Conservation (phyloP, 2,888 invertebrate genomes). For the Drosophila meridionalis region DNA sequence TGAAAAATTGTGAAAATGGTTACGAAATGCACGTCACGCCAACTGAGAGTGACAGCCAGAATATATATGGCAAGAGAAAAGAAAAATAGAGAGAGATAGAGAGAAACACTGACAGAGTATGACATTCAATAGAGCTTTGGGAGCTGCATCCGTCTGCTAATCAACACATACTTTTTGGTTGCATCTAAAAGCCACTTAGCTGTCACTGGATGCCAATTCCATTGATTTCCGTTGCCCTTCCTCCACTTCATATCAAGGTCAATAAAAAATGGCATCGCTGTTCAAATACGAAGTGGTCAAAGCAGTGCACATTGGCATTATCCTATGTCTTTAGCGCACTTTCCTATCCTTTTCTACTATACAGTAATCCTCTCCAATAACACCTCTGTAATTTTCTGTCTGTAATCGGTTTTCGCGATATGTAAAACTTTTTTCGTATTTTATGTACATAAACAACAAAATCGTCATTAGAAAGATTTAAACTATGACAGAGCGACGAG, state of each 20-base stretch:
- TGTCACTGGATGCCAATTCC: background rate
- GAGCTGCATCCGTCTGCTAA: constrained; percentile 1
- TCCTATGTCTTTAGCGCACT: background rate
- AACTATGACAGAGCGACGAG: background rate
- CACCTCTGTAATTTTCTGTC: background rate
- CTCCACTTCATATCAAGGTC: constrained; percentile 36
- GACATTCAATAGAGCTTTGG: background rate
- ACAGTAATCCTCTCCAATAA: background rate
- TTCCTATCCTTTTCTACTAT: background rate
- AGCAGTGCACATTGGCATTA: constrained; percentile 32
- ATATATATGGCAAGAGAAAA: background rate
- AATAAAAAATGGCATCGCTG: constrained; percentile 38
- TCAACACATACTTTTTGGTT: constrained; percentile 28
- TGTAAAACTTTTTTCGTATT: constrained; percentile 40
- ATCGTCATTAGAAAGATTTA: constrained; percentile 14
- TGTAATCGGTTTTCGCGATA: constrained; percentile 44
- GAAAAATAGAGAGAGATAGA: too few species aligned
- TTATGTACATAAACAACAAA: constrained; percentile 6
- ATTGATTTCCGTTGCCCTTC: background rate
- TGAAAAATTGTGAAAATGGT: constrained; percentile 8
- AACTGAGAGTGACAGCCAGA: constrained; percentile 6
- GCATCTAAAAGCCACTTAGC: constrained; percentile 36
- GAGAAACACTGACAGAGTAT: background rate
- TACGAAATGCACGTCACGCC: constrained; percentile 34
- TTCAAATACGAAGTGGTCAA: constrained; percentile 7